Evolutionary conservation across 2,888 invertebrate genomes (phyloP).

Genomic region (Plebejus melissa): DNA sequence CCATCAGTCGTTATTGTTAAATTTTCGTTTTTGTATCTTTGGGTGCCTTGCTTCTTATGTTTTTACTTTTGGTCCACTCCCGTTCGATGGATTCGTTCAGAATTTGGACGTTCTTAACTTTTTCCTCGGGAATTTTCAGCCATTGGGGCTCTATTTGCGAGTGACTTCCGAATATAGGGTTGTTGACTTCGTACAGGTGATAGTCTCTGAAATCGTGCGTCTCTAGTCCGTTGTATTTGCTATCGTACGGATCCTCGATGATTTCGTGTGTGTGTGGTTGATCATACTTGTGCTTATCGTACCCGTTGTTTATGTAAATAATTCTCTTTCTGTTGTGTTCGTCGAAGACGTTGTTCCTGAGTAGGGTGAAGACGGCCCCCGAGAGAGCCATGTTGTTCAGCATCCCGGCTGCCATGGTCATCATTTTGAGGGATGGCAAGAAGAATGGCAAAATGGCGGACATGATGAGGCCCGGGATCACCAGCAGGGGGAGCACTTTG

Average conservation of each 20-base stretch:
- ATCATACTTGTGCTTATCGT: constrained; percentile 62
- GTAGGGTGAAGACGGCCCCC: constrained; percentile 78
- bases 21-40: constrained; percentile 15
- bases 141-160: constrained; percentile 30
- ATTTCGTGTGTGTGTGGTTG: constrained; percentile 38
- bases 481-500: constrained; percentile 72
- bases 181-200: constrained; percentile 33
- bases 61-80: constrained; percentile 3
- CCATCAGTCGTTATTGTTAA: not conserved
- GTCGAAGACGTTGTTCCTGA: constrained; percentile 79
- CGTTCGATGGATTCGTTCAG: constrained; percentile 23
- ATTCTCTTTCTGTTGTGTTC: constrained; percentile 76
- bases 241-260: constrained; percentile 34
- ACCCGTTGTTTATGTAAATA: constrained; percentile 79
- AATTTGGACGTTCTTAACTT: constrained; percentile 34
- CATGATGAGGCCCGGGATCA: constrained; percentile 82
- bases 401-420: constrained; percentile 79
- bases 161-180: constrained; percentile 23
- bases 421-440: constrained; percentile 83
- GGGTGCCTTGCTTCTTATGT: not conserved
- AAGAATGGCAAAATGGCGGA: constrained; percentile 84
- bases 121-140: constrained; percentile 29
- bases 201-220: constrained; percentile 37
- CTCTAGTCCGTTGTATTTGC: constrained; percentile 34
- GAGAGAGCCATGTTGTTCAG: constrained; percentile 84